These are phyloP conservation scores for Aricia artaxerxes DNA, from an alignment of 2,888 invertebrate species.

Conservation along the genomic window DNA sequence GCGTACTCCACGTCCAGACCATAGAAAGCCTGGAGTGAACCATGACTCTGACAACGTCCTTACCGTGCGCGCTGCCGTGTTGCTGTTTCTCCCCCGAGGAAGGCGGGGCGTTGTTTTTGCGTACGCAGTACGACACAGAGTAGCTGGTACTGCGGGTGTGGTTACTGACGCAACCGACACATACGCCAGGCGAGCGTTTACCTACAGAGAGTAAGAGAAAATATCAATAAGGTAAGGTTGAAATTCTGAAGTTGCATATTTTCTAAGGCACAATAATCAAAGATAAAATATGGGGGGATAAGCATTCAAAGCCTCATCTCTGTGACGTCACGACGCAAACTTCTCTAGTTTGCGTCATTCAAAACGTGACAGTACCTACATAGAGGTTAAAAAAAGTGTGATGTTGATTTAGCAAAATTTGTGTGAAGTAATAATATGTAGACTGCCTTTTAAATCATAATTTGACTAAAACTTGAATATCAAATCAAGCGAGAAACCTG, in stretches of 20 bases:
- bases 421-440: no score
- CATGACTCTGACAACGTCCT: neutral
- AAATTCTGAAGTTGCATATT: no score
- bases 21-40: neutral
- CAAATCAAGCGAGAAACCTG: neutral
- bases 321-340: no score
- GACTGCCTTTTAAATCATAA: no score
- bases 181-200: conserved; percentile 82
- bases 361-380: no score
- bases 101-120: conserved; percentile 83
- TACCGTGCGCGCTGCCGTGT: conserved; percentile 50
- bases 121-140: conserved; percentile 91
- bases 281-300: no score
- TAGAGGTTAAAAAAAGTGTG: no score
- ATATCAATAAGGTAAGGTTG: neutral
- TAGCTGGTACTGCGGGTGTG: conserved; percentile 96
- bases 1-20: neutral
- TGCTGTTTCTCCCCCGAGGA: conserved; percentile 56
- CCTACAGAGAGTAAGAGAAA: conserved; percentile 46
- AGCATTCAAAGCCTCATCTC: no score
- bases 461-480: neutral
- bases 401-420: no score
- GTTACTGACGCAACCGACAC: conserved; percentile 81
- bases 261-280: no score
- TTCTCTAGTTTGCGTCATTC: no score